phyloP scores from a whole-genome alignment of 2,113 vertebrate species.

The Silurus asotus region DNA sequence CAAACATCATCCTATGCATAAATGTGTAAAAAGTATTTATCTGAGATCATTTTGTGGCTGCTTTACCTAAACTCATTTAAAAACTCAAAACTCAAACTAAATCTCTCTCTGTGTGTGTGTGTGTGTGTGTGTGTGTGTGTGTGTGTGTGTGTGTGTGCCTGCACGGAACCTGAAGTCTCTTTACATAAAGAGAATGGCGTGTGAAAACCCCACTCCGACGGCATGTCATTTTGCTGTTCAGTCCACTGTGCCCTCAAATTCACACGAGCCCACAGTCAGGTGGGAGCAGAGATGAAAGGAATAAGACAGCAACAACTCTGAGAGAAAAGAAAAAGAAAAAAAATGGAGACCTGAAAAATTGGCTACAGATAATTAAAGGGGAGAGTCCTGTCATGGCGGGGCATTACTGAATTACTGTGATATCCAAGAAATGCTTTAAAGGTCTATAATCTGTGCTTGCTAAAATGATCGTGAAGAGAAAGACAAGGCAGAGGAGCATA shows the following conservation, averaged over 20 bases:
- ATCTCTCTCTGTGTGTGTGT: constrained; percentile 27
- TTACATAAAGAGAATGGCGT: constrained; percentile 62
- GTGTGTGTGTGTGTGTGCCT: constrained; percentile 45
- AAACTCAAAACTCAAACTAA: no score
- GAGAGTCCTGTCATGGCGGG: constrained; percentile 65
- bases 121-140: constrained; percentile 35
- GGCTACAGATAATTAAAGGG: constrained; percentile 72
- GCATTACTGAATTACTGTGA: constrained; percentile 71
- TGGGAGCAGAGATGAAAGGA: constrained; percentile 69
- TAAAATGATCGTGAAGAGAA: constrained; percentile 50
- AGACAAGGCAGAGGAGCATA: background rate
- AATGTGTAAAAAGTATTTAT: constrained; percentile 2
- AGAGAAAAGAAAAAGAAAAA: constrained; percentile 47
- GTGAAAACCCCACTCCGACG: constrained; percentile 52
- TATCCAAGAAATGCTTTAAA: constrained; percentile 63
- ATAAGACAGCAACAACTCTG: constrained; percentile 56
- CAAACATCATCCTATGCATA: background rate
- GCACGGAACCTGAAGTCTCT: constrained; percentile 50
- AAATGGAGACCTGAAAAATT: constrained; percentile 54
- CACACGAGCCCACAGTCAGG: constrained; percentile 61
- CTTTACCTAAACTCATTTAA: constrained; percentile 26
- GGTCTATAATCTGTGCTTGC: constrained; percentile 68
- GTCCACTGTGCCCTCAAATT: constrained; percentile 67
- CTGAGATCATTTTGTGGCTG: constrained; percentile 5
- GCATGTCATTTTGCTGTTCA: constrained; percentile 62